These are phyloP conservation scores for Paratilapia polleni DNA, from an alignment of 2,113 vertebrate genomes.

Conservation along the genomic window DNA sequence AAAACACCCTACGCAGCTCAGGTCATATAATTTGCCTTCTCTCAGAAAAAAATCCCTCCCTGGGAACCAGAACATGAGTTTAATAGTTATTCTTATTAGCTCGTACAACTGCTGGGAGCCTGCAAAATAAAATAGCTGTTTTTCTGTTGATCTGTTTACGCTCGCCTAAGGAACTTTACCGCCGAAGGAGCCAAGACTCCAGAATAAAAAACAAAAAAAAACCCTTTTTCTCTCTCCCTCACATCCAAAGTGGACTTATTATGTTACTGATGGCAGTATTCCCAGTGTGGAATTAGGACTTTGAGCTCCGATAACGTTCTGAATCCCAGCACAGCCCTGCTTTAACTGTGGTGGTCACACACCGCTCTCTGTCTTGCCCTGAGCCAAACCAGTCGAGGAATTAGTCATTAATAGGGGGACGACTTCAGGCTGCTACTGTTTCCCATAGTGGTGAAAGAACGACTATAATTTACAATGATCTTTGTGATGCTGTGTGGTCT, in stretches of 20 bases:
- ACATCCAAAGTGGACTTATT: slow-evolving; percentile 78
- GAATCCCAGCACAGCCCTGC: slow-evolving; percentile 67
- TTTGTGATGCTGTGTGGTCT: slow-evolving; percentile 44
- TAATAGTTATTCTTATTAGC: slow-evolving; percentile 64
- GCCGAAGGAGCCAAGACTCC: slow-evolving; percentile 58
- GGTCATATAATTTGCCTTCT: slow-evolving; percentile 56
- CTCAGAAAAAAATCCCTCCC: slow-evolving; percentile 18
- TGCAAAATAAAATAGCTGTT: slow-evolving; percentile 58
- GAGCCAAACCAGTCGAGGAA: slow-evolving; percentile 62
- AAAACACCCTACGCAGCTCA: slow-evolving; percentile 42
- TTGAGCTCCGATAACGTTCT: slow-evolving; percentile 75
- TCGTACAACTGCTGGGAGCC: slow-evolving; percentile 53
- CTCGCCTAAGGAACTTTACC: slow-evolving; percentile 72
- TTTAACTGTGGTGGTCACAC: slow-evolving; percentile 74
- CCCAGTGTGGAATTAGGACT: slow-evolving; percentile 79
- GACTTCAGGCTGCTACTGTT: slow-evolving; percentile 65
- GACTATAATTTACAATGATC: slow-evolving; percentile 38
- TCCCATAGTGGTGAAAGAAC: slow-evolving; percentile 48
- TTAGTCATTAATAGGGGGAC: slow-evolving; percentile 67
- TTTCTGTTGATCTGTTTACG: slow-evolving; percentile 74
- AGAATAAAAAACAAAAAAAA: slow-evolving; percentile 23
- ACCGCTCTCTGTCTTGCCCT: slow-evolving; percentile 58
- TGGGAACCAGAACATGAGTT: slow-evolving; percentile 42
- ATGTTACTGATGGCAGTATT: slow-evolving; percentile 76
- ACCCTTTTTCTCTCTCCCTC: slow-evolving; percentile 42